Evolutionary conservation across 2,797 vertebrate genomes (phyloP).

Genomic region (Characodon lateralis): DNA sequence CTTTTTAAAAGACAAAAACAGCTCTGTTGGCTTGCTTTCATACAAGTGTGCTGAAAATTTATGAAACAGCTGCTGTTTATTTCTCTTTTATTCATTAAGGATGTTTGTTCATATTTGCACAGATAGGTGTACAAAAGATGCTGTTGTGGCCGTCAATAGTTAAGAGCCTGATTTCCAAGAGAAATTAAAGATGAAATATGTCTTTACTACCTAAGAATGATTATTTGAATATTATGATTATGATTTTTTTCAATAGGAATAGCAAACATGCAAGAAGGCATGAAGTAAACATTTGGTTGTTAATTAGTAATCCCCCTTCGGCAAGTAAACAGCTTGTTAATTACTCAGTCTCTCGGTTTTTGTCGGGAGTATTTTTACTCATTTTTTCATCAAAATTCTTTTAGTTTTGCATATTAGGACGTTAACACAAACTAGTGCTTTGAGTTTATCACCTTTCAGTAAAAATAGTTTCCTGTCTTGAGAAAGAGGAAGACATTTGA

Average conservation of each 20-base stretch:
- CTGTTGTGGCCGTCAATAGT: not conserved
- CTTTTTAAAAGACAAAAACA: conserved; percentile 40
- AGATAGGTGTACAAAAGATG: conserved; percentile 31
- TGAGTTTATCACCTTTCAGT: no score
- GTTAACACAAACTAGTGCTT: not conserved
- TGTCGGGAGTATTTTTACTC: not conserved
- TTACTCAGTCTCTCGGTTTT: not conserved
- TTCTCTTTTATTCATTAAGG: conserved; percentile 24
- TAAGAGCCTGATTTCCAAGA: not conserved
- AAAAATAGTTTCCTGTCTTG: no score
- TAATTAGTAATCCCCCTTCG: not conserved
- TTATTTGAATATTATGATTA: not conserved
- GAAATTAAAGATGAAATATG: not conserved
- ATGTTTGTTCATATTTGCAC: conserved; percentile 19
- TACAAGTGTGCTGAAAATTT: conserved; percentile 15
- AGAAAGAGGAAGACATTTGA: not conserved
- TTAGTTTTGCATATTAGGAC: not conserved
- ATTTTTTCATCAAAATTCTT: not conserved
- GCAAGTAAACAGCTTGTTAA: conserved; percentile 1
- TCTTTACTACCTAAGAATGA: not conserved
- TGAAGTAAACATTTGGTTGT: conserved; percentile 4
- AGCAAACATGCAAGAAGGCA: not conserved
- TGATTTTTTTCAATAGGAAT: not conserved
- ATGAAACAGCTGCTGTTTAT: conserved; percentile 16
- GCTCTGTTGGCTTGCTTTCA: conserved; percentile 48